Base-by-base conservation (phyloP, 2,113 vertebrate genomes). In the Xiphophorus maculatus region DNA sequence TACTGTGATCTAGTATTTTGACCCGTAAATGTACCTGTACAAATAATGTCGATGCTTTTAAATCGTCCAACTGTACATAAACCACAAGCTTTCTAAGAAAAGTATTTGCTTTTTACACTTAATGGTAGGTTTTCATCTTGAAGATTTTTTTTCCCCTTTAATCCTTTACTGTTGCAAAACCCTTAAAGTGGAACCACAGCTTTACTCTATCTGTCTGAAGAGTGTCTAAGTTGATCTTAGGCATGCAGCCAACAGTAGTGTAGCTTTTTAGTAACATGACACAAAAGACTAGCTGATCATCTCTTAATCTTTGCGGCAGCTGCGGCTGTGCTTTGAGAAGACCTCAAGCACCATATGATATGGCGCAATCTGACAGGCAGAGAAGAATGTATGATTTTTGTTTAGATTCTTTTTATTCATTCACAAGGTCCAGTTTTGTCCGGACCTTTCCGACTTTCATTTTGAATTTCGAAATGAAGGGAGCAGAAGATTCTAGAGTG, bases 1-100 rank as follows among this genome's bases (percentile, higher is more conserved):
- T 66, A 62, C 74, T 71, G 35, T 69, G 66, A 77, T 48, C 44
- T 5, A 76, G 92, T 89, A 91, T 92, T 91, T 91, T 87, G 83
- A 84, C 79, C 87, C 81, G 69, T 82, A 89, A 91, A 91, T 85
- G 87, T 91, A 92, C 91, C 94, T 91, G 87, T 90, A 89, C 91
- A 86, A 83, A 86, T 72, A 75, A 88, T 76, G 84, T 81, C 81
- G 80, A 88, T 75, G 88, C 84, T 83, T 91, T 89, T 90, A 86
- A 90, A 90, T 88, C 86, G 89, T 94, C 82, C 74, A 76, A 76
- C 83, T 78, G 74, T 89, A 83, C 87, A 90, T 89, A 89, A 90
- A 89, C 92, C 85, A 87, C 84, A 86, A 25, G 80, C 84, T 90
- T 85, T 89, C 80, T 64, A 35, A 62, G 44, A 84, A 58, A 71